These are phyloP conservation scores for Botia kubotai DNA, from an alignment of 2,797 vertebrate species.

Conservation along the genomic window DNA sequence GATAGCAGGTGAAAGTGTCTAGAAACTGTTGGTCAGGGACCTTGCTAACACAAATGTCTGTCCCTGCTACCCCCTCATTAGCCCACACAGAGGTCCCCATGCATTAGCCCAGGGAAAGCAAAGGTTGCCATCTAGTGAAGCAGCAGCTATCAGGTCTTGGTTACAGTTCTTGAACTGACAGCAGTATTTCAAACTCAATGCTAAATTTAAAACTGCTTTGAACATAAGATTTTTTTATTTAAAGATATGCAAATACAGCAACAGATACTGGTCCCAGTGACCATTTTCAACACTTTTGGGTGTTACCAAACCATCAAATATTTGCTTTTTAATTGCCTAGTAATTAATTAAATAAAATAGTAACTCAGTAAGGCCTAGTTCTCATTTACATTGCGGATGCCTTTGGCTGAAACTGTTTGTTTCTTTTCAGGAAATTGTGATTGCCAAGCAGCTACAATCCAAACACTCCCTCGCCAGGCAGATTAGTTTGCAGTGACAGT, in stretches of 20 bases:
- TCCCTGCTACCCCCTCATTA: constrained; percentile 14
- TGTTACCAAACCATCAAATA: neutral
- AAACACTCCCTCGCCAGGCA: neutral
- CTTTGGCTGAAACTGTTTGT: neutral
- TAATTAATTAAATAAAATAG: neutral
- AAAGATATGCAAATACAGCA: neutral
- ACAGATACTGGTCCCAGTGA: neutral
- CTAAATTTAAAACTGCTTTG: neutral
- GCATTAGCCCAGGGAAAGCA: constrained; percentile 67
- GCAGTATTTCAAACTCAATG: neutral
- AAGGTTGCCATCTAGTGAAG: constrained; percentile 83
- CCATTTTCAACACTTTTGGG: neutral
- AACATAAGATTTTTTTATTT: neutral
- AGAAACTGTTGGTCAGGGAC: constrained; percentile 16
- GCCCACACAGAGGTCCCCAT: constrained; percentile 18
- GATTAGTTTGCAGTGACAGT: neutral
- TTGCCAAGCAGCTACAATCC: neutral
- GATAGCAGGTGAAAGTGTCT: constrained; percentile 28
- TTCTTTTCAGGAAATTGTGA: neutral
- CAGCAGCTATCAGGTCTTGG: constrained; percentile 51
- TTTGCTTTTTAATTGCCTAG: neutral
- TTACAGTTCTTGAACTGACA: constrained; percentile 5
- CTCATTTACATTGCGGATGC: neutral
- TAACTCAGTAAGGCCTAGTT: neutral
- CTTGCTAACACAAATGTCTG: constrained; percentile 22